Evolutionary conservation across 1,140 invertebrate species (phyloP).

Genomic region (Mactra quadrangularis): DNA sequence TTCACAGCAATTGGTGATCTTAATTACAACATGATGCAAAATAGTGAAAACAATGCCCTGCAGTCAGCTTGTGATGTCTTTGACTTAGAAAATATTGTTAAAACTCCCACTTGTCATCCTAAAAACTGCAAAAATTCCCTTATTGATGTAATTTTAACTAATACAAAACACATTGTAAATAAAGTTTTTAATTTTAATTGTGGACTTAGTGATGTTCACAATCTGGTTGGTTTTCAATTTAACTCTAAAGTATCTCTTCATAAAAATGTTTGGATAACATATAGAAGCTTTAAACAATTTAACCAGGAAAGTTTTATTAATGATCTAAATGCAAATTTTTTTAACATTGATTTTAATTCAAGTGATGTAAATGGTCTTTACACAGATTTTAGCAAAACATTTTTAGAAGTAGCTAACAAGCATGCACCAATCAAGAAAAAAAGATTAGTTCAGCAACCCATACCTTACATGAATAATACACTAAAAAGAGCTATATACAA

Average conservation of each 20-base stretch:
- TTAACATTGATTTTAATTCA: background rate
- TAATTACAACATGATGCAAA: no score
- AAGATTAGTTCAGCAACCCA: background rate
- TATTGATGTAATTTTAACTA: constrained; percentile 37
- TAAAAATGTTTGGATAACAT: background rate
- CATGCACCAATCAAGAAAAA: constrained; percentile 53
- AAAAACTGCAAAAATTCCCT: background rate
- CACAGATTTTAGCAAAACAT: background rate
- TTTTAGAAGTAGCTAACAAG: background rate
- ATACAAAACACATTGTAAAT: background rate
- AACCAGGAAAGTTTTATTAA: background rate
- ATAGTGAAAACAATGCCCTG: no score
- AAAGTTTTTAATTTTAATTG: constrained; percentile 17
- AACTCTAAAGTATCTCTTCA: background rate
- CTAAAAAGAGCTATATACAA: constrained; percentile 46
- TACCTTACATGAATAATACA: constrained; percentile 56
- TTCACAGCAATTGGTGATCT: no score
- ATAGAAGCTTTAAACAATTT: constrained; percentile 25
- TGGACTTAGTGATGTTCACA: no score
- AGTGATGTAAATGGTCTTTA: constrained; percentile 3
- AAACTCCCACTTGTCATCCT: constrained; percentile 24
- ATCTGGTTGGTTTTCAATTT: constrained; percentile 14
- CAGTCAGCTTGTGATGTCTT: no score
- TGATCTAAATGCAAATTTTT: background rate
- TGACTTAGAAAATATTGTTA: no score